Percentiles rank a stretch among this genome's conserved stretches.
Evolutionary conservation across 2,113 vertebrate species (phyloP).

Genomic region (Aphelocoma coerulescens): DNA sequence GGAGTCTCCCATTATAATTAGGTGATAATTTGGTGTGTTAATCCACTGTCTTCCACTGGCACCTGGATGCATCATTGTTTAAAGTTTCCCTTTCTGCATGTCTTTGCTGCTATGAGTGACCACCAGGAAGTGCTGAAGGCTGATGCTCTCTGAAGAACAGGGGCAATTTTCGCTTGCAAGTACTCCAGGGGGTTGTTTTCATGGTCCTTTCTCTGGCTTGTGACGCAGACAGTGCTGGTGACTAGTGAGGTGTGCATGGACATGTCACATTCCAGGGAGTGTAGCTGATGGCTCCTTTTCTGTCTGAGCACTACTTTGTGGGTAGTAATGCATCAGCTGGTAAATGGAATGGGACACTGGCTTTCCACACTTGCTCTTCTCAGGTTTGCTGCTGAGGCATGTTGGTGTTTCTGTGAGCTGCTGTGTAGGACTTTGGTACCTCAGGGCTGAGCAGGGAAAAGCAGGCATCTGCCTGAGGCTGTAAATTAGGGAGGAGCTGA

Average conservation of each 20-base stretch:
- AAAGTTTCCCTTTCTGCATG: not conserved
- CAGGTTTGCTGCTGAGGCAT: not conserved
- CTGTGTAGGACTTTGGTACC: not conserved
- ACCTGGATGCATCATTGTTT: not conserved
- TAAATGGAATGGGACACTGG: not conserved
- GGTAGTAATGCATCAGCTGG: not conserved
- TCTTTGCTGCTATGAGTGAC: not conserved
- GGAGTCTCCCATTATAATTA: not conserved
- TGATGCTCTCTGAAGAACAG: not conserved
- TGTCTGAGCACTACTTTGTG: not conserved
- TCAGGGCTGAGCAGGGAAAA: not conserved
- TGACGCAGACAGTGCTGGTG: not conserved
- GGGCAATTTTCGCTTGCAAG: not conserved
- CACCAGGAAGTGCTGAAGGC: not conserved
- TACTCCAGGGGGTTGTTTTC: not conserved
- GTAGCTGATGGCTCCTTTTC: not conserved
- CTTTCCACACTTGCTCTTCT: not conserved
- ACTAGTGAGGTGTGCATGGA: not conserved
- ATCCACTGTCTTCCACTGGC: not conserved
- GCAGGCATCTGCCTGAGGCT: not conserved
- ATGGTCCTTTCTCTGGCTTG: not conserved
- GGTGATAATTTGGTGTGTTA: not conserved
- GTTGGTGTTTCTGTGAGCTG: not conserved
- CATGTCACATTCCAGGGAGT: not conserved
- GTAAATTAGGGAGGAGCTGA: not conserved